These are phyloP conservation scores for Dendronephthya gigantea DNA, from an alignment of 64 coral and sea anemone genomes.

Conservation along the genomic window DNA sequence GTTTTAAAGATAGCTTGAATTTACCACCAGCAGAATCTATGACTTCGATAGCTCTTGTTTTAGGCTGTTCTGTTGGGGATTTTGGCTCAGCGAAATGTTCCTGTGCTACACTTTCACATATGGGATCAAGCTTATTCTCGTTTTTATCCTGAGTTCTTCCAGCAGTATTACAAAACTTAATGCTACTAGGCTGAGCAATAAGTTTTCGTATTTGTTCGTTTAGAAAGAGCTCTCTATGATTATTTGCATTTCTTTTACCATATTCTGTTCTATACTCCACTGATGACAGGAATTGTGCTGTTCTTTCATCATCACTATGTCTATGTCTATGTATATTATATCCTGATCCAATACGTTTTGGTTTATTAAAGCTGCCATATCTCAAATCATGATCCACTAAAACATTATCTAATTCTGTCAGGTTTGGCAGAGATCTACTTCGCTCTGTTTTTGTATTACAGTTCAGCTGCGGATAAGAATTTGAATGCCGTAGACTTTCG, in stretches of 20 bases:
- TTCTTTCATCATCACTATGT: not conserved
- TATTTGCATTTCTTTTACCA: not conserved
- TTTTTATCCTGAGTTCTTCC: not conserved
- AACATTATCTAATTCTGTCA: not conserved
- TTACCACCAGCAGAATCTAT: not conserved
- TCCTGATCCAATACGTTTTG: not conserved
- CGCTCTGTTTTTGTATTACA: not conserved
- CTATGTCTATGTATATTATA: not conserved
- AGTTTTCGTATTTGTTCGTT: not conserved
- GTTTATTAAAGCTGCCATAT: not conserved
- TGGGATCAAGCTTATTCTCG: not conserved
- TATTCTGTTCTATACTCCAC: not conserved
- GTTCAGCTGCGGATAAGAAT: not conserved
- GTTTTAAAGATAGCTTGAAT: not conserved
- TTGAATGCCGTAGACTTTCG: constrained; percentile 1
- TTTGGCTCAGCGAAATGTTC: not conserved
- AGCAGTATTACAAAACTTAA: not conserved
- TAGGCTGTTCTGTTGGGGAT: not conserved
- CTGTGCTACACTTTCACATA: not conserved
- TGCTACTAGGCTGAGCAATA: not conserved
- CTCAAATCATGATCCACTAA: not conserved
- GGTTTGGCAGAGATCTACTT: not conserved
- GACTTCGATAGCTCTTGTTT: not conserved
- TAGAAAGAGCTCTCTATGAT: not conserved
- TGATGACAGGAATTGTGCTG: not conserved